Conservation (phyloP, 2,888 invertebrate genomes). For the Colletes collaris region DNA sequence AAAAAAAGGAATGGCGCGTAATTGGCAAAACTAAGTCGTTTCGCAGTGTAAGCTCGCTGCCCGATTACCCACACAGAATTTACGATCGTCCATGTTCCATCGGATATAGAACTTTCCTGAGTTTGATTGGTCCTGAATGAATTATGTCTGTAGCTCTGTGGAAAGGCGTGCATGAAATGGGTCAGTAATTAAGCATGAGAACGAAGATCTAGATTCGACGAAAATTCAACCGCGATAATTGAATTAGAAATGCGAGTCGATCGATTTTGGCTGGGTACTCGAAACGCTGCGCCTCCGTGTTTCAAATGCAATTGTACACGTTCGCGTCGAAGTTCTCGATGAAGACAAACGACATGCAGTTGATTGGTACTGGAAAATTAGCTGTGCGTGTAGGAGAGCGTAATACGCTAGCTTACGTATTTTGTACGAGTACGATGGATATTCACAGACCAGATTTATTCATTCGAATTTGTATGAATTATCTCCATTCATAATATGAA, state of each 20-base stretch:
- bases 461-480: no score
- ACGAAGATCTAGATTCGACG: constrained; percentile 44
- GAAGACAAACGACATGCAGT: no score
- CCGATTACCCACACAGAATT: constrained; percentile 45
- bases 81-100: constrained; percentile 17
- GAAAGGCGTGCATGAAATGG: constrained; percentile 47
- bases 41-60: constrained; percentile 11
- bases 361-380: no score
- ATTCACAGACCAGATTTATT: no score
- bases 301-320: not conserved
- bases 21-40: constrained; percentile 12
- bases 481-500: no score
- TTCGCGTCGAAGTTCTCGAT: not conserved
- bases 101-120: constrained; percentile 46
- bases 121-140: constrained; percentile 57
- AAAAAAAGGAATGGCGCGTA: not conserved
- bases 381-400: no score
- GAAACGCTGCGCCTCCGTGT: not conserved
- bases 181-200: constrained; percentile 56
- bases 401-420: no score
- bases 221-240: constrained; percentile 46
- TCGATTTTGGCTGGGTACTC: constrained; percentile 9
- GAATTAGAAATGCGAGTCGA: constrained; percentile 45
- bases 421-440: no score
- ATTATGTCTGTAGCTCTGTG: constrained; percentile 32